Percentiles rank a stretch among this genome's conserved stretches.
Evolutionary conservation across 2,888 invertebrate genomes (phyloP).

Genomic region (Xestobium rufovillosum): DNA sequence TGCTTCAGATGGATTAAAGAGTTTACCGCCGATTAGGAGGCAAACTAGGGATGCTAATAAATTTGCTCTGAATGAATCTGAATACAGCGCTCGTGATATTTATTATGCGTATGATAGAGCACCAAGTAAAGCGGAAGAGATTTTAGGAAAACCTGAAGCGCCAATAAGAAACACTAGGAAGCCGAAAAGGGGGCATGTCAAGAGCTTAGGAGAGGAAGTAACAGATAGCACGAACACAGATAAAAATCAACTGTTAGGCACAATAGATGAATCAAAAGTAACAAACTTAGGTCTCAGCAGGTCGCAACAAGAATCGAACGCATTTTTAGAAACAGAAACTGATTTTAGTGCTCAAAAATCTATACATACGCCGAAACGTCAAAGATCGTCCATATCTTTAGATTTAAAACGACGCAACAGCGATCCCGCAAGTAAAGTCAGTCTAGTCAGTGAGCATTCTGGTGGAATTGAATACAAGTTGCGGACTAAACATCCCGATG

Average conservation of each 20-base stretch:
- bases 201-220: conserved; percentile 48
- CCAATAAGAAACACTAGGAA: conserved; percentile 34
- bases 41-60: conserved; percentile 33
- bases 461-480: conserved; percentile 43
- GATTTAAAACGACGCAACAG: conserved; percentile 63
- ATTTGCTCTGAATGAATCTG: conserved; percentile 15
- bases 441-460: conserved; percentile 35
- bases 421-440: conserved; percentile 58
- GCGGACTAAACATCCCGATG: conserved; percentile 43
- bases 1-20: conserved; percentile 41
- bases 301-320: not conserved
- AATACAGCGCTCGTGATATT: conserved; percentile 31
- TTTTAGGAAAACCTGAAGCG: conserved; percentile 38
- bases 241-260: conserved; percentile 35
- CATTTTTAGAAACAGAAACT: not conserved
- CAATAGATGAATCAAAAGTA: conserved; percentile 38
- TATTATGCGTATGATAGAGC: conserved; percentile 32
- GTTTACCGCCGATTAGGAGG: conserved; percentile 49
- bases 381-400: conserved; percentile 40
- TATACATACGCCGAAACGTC: conserved; percentile 38
- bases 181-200: conserved; percentile 35
- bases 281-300: conserved; percentile 11
- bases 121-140: conserved; percentile 40
- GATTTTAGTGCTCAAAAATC: not conserved
- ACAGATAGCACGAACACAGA: conserved; percentile 37